These are phyloP conservation scores for Drosophila novamexicana DNA, from an alignment of 1,140 invertebrate genomes.

Conservation along the genomic window DNA sequence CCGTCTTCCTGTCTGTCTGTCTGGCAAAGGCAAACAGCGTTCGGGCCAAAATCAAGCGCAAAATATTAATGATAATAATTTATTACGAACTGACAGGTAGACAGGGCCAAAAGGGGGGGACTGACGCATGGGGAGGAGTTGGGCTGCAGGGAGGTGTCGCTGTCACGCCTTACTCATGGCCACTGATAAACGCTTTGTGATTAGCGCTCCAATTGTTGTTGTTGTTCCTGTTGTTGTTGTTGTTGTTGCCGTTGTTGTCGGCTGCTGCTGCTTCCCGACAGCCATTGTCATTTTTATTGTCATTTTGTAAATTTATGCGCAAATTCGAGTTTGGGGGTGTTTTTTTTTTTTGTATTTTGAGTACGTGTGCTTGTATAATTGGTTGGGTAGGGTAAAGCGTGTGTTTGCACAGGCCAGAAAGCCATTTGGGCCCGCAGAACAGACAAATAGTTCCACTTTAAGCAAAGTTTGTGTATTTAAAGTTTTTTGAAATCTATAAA, in stretches of 20 bases:
- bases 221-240: conserved; percentile 13
- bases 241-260: conserved; percentile 39
- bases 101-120: conserved; percentile 21
- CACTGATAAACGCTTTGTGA: conserved; percentile 71
- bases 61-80: conserved; percentile 79
- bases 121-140: neutral
- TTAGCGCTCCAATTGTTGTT: conserved; percentile 48
- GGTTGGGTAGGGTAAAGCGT: neutral
- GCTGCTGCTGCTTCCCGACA: conserved; percentile 19
- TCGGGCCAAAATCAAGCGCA: conserved; percentile 66
- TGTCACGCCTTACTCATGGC: conserved; percentile 24
- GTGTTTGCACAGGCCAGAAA: conserved; percentile 21
- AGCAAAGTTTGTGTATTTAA: neutral
- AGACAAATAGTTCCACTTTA: neutral
- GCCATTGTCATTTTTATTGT: conserved; percentile 66
- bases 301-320: conserved; percentile 72
- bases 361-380: conserved; percentile 50
- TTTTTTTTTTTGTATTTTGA: conserved; percentile 31
- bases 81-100: conserved; percentile 71
- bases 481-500: neutral
- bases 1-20: conserved; percentile 22
- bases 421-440: neutral
- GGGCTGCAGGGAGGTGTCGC: conserved; percentile 27
- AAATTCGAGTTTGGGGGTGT: conserved; percentile 51
- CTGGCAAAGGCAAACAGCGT: conserved; percentile 22